Evolutionary conservation across 2,113 vertebrate genomes (phyloP), one percentile per base, ranked within the genome.

Genomic region (Chloroceryle aenea): DNA sequence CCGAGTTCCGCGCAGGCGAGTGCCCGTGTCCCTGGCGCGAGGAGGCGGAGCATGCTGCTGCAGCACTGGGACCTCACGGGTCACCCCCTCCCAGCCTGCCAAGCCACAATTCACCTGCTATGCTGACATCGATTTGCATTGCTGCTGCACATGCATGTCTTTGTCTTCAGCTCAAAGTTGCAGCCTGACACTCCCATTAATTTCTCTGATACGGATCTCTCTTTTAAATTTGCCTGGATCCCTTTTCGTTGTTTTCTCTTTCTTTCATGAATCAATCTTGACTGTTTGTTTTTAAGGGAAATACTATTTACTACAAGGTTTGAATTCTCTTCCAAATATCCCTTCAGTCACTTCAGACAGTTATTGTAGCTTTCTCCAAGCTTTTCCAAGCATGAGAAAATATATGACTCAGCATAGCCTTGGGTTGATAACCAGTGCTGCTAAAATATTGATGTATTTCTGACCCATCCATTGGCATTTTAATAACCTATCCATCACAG

Each of bases 361-460:
- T 93, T 94, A 89, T 61, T 90, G 69, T 84, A 53, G 76, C 69
- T 85, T 92, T 94, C 76, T 74, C 83, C 83, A 84, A 86, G 87
- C 92, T 95, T 92, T 90, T 89, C 80, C 73, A 94, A 82, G 83
- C 88, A 78, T 69, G 42, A 55, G 76, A 91, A 96, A 94, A 81
- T 85, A 93, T 66, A 84, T 93, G 86, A 95, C 76, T 96, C 90
- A 92, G 96, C 92, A 87, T 58, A 96, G 96, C 95, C 92, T 96
- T 95, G 81, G 88, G 90, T 68, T 93, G 85, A 95, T 95, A 94
- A 86, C 90, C 91, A 94, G 83, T 56, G 43, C 80, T 94, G 86
- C 90, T 96, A 68, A 95, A 96, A 95, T 96, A 97, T 94, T 96
- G 92, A 96, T 96, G 83, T 72, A 88, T 97, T 93, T 92, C 92